Base-by-base conservation (phyloP, 2,888 invertebrate genomes). In the Drosophila affinis region DNA sequence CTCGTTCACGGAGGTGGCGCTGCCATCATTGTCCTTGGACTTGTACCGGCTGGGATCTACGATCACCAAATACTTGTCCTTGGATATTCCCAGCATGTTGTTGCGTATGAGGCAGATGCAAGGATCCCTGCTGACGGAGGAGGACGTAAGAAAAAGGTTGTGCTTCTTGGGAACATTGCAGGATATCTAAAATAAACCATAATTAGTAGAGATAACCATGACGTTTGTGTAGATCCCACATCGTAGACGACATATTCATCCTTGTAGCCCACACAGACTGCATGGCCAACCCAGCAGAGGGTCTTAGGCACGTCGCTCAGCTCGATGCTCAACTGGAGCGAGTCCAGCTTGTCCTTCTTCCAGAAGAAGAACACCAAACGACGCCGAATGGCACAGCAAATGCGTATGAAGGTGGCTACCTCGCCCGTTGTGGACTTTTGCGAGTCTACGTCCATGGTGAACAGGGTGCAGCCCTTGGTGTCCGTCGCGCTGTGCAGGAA, bases 401-500 rank as follows among this genome's bases (percentile, higher is more conserved):
- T 93, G 51, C 97, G 94, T n/a, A 98, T 95, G 14, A 96, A 94
- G 3, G 95, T 94, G 72, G 95, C 95, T 39, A 94, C 94, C 86
- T 96, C 95, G 1, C 97, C 97, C n/a, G 96, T 95, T 52, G 95
- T 92, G 0, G 91, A 91, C 60, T 90, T 91, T 0, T 47, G 70
- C 1, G 75, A 91, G 72, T 95, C 95, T 72, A 95, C 94, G 92
- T 97, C 96, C 79, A 97, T 92, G 27, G 97, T 95, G 93, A 99
- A 99, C 63, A 97, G 93, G 58, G 96, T 96, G 51, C 98, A 98
- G 58, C 98, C 98, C 92, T 95, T 96, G 0, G 98, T 97, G 90
- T 95, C 95, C 65, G 93, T 93, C 64, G 98, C 93, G 77, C 95
- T 95, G 84, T 95, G 95, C 52, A 97, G 94, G 77, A 96, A 93